phyloP scores from a whole-genome alignment of 2,888 invertebrate genomes.

The Orthosia incerta region DNA sequence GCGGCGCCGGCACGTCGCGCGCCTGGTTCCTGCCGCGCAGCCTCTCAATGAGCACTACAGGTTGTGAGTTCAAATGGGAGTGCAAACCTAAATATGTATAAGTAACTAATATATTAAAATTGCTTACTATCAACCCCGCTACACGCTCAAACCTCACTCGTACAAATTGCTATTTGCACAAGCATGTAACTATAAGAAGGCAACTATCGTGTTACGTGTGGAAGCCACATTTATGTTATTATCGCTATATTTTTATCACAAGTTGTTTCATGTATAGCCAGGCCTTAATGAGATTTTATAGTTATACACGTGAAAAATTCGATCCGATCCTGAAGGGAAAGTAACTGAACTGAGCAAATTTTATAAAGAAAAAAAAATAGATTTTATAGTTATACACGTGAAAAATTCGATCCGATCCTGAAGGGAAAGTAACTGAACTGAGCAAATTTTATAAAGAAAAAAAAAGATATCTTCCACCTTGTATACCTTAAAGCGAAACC shows the following conservation, averaged over 20 bases:
- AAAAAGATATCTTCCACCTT: background rate
- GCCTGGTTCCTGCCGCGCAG: background rate
- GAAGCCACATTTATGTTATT: background rate
- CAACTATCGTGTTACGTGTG: background rate
- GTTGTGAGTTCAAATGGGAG: conserved; percentile 56
- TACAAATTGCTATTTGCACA: background rate
- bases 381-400: background rate
- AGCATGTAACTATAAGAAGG: background rate
- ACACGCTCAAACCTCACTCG: background rate
- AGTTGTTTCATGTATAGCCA: background rate
- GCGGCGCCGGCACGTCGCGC: background rate
- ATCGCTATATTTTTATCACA: background rate
- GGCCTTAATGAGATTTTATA: background rate
- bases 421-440: background rate
- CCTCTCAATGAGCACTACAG: conserved; percentile 70
- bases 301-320: background rate
- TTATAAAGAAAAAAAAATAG: too few species aligned
- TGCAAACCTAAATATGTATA: conserved; percentile 64
- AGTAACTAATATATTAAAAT: conserved; percentile 28
- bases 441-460: background rate
- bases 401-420: background rate
- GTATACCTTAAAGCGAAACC: background rate
- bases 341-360: background rate
- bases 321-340: background rate
- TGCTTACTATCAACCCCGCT: conserved; percentile 6